These are phyloP conservation scores for Pteronotus mesoamericanus DNA, from an alignment of 2,797 vertebrate genomes.

Conservation along the genomic window DNA sequence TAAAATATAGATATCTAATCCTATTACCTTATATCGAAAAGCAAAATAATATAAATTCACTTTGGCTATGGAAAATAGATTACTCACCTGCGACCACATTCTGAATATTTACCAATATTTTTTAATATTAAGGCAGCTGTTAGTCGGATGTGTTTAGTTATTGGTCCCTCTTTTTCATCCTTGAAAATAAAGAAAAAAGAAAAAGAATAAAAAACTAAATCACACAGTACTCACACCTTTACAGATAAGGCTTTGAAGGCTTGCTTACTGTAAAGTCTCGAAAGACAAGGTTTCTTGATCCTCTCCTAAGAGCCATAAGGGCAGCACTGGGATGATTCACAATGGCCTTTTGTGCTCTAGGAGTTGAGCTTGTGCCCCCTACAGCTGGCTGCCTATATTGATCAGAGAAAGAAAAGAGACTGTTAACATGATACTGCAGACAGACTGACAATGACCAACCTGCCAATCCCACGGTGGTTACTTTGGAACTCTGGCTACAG, in stretches of 20 bases:
- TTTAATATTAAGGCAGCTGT: conserved; percentile 99
- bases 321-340: conserved; percentile 99
- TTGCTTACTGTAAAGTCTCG: conserved; percentile 98
- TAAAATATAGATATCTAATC: background rate
- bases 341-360: conserved; percentile 96
- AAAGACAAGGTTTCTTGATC: conserved; percentile 98
- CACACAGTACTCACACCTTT: background rate
- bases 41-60: background rate
- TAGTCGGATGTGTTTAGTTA: conserved; percentile 99
- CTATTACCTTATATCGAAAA: background rate
- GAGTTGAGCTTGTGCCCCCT: conserved; percentile 86
- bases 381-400: conserved; percentile 87
- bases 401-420: conserved; percentile 52
- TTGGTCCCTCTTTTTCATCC: conserved; percentile 99
- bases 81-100: conserved; percentile 98
- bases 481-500: background rate
- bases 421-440: background rate
- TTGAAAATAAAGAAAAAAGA: conserved; percentile 69
- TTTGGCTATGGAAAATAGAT: background rate
- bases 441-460: background rate
- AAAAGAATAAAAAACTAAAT: conserved; percentile 60
- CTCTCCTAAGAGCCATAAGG: conserved; percentile 97
- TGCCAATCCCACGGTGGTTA: background rate
- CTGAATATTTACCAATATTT: conserved; percentile 99
- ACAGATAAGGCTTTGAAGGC: background rate